Evolutionary conservation across 1,140 invertebrate species (phyloP).

Genomic region (Theocolax elegans): DNA sequence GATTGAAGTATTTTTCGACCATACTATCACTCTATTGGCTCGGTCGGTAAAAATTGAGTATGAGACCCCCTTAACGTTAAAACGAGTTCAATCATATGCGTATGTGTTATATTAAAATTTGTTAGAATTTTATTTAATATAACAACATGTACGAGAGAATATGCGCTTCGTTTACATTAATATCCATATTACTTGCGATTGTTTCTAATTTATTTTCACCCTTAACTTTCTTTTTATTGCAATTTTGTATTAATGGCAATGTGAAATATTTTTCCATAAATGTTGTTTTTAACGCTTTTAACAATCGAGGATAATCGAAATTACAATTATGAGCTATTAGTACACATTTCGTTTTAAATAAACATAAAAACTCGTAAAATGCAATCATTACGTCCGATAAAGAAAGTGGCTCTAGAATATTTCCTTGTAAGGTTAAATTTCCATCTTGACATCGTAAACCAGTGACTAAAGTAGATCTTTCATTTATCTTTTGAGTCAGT

Average conservation of each 20-base stretch:
- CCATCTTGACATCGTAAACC: conserved; percentile 21
- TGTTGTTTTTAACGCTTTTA: conserved; percentile 24
- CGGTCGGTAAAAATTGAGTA: too few relatives aligned
- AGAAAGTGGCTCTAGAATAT: conserved; percentile 15
- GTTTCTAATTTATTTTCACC: conserved; percentile 36
- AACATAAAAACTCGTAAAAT: conserved; percentile 36
- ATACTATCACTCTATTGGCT: too few relatives aligned
- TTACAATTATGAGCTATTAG: conserved; percentile 34
- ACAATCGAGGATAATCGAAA: conserved; percentile 34
- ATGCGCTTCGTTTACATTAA: conserved; percentile 24
- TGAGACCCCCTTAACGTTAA: too few relatives aligned
- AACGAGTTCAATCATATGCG: conserved; percentile 12
- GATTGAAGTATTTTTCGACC: too few relatives aligned
- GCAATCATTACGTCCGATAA: conserved; percentile 30
- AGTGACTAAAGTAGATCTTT: conserved; percentile 29
- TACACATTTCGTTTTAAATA: conserved; percentile 30
- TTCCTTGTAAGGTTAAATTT: conserved; percentile 13
- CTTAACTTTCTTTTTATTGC: conserved; percentile 13
- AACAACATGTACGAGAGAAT: conserved; percentile 33
- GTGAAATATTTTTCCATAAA: conserved; percentile 31
- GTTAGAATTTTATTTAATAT: conserved; percentile 25
- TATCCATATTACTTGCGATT: conserved; percentile 19
- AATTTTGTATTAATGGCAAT: conserved; percentile 26
- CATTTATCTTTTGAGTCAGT: conserved; percentile 29
- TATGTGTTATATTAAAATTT: conserved; percentile 17